Base-by-base conservation (phyloP, 2,113 vertebrate genomes). In the Crotalus viridis region DNA sequence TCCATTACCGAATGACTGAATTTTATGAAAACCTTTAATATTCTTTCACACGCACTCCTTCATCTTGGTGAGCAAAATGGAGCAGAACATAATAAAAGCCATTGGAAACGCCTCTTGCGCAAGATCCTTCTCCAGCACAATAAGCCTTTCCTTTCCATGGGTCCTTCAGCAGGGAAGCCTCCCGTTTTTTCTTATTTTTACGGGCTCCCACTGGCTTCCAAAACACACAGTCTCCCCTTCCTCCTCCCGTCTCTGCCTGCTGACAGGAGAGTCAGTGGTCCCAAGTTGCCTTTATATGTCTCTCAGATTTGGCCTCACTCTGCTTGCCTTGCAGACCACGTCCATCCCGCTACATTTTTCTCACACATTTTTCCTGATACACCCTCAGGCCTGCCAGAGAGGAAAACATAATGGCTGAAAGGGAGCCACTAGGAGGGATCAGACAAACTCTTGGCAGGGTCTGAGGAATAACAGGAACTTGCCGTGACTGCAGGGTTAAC, bases 371-470 rank as follows among this genome's bases (percentile, higher is more conserved):
- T 93, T 7, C 86, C 39, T 1, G 88, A 90, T 93, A 95, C 43
- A 46, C 5, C 74, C 52, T 26, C 69, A 54, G 0, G 0, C 43
- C 46, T 69, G 93, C 94, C 94, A 97, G 94, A 88, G 52, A 1
- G 13, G 39, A 93, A 74, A 19, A 22, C 59, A 56, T n/a, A 51
- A 89, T 56, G 64, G 59, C 74, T 81, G 93, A 87, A 17, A 89
- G 3, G 15, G 59, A 92, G 46, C 89, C 85, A 74, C 5, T 10
- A 5, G 26, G 89, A 28, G 0, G 10, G 87, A 92, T 0, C 55
- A 10, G 43, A 33, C 88, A 91, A 19, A 21, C 48, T 56, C 89
- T 91, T 0, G 55, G 64, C 89, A 59, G 39, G 55, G 10, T 21
- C 3, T 17, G n/a, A 0, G 1, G 52, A 33, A 55, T 17, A 87